Percentiles rank a stretch among this genome's conserved stretches.
phyloP scores from a whole-genome alignment of 2,888 invertebrate genomes.

The Diachrysia chrysitis region DNA sequence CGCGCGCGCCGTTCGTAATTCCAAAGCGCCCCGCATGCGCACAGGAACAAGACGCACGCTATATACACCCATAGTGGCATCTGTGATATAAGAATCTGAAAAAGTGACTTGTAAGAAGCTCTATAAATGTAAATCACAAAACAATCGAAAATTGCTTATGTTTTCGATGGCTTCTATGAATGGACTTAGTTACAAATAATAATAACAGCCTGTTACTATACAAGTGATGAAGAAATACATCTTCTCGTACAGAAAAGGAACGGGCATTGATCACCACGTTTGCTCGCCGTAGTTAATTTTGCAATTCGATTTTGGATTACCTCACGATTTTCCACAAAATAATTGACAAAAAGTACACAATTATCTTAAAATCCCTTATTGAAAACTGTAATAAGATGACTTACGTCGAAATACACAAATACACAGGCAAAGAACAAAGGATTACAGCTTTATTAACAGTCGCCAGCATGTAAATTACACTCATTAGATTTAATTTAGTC shows the following conservation, averaged over 20 bases:
- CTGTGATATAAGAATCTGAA: constrained; percentile 21
- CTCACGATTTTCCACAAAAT: too few species aligned
- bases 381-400: neutral
- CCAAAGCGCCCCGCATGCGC: constrained; percentile 57
- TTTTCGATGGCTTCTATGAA: neutral
- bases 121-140: too few species aligned
- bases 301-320: too few species aligned
- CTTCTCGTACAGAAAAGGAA: neutral
- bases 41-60: constrained; percentile 22
- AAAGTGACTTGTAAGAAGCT: neutral
- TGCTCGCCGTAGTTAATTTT: neutral
- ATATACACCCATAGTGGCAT: constrained; percentile 61
- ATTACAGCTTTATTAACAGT: constrained; percentile 13
- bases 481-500: constrained; percentile 14
- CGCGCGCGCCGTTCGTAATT: constrained; percentile 61
- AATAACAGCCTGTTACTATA: too few species aligned
- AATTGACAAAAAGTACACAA: too few species aligned
- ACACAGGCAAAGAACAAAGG: constrained; percentile 18
- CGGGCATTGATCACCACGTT: neutral
- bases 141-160: too few species aligned
- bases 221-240: too few species aligned
- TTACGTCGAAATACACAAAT: constrained; percentile 27
- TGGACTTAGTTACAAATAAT: too few species aligned
- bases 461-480: constrained; percentile 37
- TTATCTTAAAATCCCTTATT: neutral